A percentile compares a stretch with the other conserved stretches of the same genome.
Evolutionary conservation across 1,140 invertebrate species (phyloP).

Genomic region (Pogonomyrmex barbatus): DNA sequence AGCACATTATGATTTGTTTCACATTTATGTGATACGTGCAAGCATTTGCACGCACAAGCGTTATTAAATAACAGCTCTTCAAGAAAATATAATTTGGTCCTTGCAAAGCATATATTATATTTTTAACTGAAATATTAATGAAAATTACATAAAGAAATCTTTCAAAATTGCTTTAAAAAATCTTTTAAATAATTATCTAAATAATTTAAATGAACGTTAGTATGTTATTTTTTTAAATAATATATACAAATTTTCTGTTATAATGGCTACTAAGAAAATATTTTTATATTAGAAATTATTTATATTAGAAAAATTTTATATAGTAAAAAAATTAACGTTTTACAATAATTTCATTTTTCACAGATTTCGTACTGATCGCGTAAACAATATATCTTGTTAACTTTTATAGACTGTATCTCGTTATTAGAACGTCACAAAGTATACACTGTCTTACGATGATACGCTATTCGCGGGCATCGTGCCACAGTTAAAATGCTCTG

Average conservation of each 20-base stretch:
- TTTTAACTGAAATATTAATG: background rate
- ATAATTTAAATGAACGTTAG: background rate
- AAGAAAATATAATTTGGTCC: background rate
- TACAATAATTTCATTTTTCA: background rate
- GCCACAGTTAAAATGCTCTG: background rate
- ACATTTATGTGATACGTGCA: conserved; percentile 1
- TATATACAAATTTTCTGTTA: background rate
- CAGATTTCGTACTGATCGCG: background rate
- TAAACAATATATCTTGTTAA: background rate
- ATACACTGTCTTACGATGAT: background rate
- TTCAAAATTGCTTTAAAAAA: background rate
- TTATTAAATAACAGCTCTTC: conserved; percentile 13
- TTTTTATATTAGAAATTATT: background rate
- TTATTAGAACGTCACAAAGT: conserved; percentile 3
- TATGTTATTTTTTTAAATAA: background rate
- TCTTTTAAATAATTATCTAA: background rate
- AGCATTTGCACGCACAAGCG: background rate
- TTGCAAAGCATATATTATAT: background rate
- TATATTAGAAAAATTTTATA: background rate
- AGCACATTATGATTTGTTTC: conserved; percentile 46
- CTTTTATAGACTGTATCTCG: background rate
- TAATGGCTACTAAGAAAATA: background rate
- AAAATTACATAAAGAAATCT: background rate
- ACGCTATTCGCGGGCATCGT: background rate
- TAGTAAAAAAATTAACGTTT: background rate